These are phyloP conservation scores for Bacillus rossius DNA, from an alignment of 1,140 invertebrate species.

Conservation along the genomic window DNA sequence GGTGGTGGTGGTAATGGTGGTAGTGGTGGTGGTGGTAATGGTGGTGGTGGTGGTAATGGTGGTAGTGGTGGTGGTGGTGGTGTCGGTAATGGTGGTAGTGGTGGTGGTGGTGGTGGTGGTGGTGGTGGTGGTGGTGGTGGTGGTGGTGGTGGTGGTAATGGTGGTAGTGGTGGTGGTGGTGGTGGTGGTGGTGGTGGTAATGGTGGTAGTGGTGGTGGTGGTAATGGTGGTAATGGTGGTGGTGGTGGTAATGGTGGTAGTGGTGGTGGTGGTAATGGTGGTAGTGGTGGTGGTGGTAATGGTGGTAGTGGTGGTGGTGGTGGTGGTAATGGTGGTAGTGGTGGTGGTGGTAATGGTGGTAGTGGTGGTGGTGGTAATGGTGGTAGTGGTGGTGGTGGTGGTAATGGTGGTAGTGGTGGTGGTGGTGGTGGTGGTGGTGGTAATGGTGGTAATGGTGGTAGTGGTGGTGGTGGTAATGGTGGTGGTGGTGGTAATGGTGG, in stretches of 20 bases:
- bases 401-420: not conserved
- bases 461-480: not conserved
- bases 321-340: not conserved
- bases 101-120: not conserved
- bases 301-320: too few relatives aligned
- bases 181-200: not conserved
- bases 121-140: not conserved
- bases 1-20: too few relatives aligned
- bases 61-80: not conserved
- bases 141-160: not conserved
- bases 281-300: not conserved
- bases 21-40: not conserved
- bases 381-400: not conserved
- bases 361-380: not conserved
- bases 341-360: not conserved
- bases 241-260: not conserved
- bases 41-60: conserved; percentile 1
- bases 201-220: not conserved
- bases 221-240: not conserved
- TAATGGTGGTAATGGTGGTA: not conserved
- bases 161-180: not conserved
- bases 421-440: not conserved
- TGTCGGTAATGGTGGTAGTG: not conserved
- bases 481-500: not conserved
- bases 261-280: not conserved